phyloP scores from a whole-genome alignment of 1,140 invertebrate genomes.

The Ceratoteleas bidentatus region DNA sequence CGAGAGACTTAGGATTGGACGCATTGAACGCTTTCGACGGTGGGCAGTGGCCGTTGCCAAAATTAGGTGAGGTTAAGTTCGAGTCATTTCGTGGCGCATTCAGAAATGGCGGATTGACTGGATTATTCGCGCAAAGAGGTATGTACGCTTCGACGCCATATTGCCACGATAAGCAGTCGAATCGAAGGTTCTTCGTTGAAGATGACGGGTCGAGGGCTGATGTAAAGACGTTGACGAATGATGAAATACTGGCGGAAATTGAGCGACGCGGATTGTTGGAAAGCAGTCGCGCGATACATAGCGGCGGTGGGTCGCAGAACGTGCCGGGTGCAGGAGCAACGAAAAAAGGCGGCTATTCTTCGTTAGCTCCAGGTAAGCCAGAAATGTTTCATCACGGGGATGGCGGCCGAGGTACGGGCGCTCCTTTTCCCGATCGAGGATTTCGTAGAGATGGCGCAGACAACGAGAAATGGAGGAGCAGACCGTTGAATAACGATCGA shows the following conservation, averaged over 20 bases:
- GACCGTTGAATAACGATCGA: too few species aligned
- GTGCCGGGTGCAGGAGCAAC: neutral
- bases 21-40: neutral
- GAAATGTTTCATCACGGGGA: neutral
- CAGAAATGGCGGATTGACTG: neutral
- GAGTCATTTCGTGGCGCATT: neutral
- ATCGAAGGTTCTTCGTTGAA: neutral
- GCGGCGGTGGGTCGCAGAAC: neutral
- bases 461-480: too few species aligned
- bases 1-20: neutral
- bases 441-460: too few species aligned
- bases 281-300: neutral
- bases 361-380: neutral
- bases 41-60: neutral
- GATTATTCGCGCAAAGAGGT: neutral
- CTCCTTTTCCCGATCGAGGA: too few species aligned
- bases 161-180: neutral
- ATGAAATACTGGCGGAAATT: neutral
- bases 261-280: neutral
- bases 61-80: neutral
- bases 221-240: neutral
- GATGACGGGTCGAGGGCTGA: neutral
- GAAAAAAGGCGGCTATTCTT: neutral
- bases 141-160: neutral
- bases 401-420: too few species aligned